Evolutionary conservation across 2,113 vertebrate genomes (phyloP).

Genomic region (Petromus typicus): DNA sequence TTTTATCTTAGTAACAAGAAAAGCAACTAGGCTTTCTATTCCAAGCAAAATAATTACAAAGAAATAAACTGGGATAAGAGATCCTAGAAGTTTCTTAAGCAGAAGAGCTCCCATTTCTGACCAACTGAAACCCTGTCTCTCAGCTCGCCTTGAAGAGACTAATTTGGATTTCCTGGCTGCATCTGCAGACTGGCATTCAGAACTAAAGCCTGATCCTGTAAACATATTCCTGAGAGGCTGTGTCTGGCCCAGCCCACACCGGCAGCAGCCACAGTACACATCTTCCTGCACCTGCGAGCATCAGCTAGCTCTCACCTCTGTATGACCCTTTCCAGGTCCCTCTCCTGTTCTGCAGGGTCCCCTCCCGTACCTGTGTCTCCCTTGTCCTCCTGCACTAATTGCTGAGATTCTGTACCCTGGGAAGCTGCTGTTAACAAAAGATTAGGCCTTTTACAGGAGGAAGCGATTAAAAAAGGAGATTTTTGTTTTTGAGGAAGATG

Average conservation of each 20-base stretch:
- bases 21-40: neutral
- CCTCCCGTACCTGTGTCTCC: neutral
- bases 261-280: rapidly evolving
- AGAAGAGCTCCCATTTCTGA: rapidly evolving
- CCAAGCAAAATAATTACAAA: neutral
- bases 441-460: conserved; percentile 84
- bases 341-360: neutral
- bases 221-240: rapidly evolving
- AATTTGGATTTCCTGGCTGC: neutral
- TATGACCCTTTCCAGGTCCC: neutral
- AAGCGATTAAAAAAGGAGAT: conserved; percentile 74
- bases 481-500: conserved; percentile 87
- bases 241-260: rapidly evolving
- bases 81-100: neutral
- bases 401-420: conserved; percentile 77
- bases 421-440: conserved; percentile 84
- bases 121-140: neutral
- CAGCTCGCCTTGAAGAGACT: neutral
- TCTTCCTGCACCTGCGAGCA: neutral
- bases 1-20: neutral
- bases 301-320: rapidly evolving
- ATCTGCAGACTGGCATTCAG: too few relatives aligned
- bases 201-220: neutral
- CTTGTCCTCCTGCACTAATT: conserved; percentile 79
- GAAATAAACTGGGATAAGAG: rapidly evolving